These are phyloP conservation scores for Marmota flaviventris DNA, from an alignment of 2,113 vertebrate species.

Conservation along the genomic window DNA sequence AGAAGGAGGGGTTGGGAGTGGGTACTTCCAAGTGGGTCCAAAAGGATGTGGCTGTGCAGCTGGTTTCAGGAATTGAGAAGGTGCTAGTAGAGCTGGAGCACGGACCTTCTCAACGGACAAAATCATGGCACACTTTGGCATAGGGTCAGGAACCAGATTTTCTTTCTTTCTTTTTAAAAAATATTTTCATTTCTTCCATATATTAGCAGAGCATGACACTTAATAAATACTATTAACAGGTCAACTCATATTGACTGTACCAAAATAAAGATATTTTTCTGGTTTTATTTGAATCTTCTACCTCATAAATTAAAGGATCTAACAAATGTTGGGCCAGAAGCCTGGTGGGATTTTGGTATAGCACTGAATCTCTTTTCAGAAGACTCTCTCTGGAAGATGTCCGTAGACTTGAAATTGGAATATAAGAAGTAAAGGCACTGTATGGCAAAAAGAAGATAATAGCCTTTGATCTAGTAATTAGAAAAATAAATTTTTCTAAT, in stretches of 20 bases:
- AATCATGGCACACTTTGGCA: neutral
- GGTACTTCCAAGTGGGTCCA: neutral
- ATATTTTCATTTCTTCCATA: neutral
- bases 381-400: slow-evolving; percentile 34
- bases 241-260: neutral
- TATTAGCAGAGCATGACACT: neutral
- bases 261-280: slow-evolving; percentile 37
- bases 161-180: neutral
- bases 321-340: slow-evolving; percentile 31
- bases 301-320: neutral
- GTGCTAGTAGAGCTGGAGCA: neutral
- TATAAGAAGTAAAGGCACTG: neutral
- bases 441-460: neutral
- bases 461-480: neutral
- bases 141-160: slow-evolving; percentile 4
- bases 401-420: slow-evolving; percentile 26
- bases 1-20: neutral
- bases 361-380: slow-evolving; percentile 13
- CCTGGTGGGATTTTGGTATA: neutral
- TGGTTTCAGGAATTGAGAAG: neutral
- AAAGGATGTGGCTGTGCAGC: neutral
- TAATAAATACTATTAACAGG: slow-evolving; percentile 27
- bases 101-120: neutral
- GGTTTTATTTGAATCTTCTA: slow-evolving; percentile 23
- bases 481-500: neutral